phyloP scores from a whole-genome alignment of 2,888 invertebrate genomes.

The Eupithecia dodoneata region DNA sequence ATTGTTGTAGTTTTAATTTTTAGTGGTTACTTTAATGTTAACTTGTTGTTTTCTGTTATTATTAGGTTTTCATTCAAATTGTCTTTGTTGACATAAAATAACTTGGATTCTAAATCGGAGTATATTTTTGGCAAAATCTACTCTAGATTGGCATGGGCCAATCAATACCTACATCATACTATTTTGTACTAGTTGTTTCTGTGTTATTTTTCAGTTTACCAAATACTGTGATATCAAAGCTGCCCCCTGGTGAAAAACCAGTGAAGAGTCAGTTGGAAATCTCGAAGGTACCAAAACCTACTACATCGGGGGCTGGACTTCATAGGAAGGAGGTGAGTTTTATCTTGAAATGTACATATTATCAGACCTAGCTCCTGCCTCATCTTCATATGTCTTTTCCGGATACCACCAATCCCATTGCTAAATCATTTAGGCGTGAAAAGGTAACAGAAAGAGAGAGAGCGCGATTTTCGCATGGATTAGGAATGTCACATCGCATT shows the following conservation, averaged over 20 bases:
- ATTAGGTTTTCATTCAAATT: too few relatives aligned
- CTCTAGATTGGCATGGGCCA: not conserved
- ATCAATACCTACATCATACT: not conserved
- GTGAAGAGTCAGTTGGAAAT: constrained; percentile 76
- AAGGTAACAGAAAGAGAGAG: not conserved
- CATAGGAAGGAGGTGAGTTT: constrained; percentile 71
- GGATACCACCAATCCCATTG: not conserved
- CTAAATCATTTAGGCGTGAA: not conserved
- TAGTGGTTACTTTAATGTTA: too few relatives aligned
- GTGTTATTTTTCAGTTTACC: constrained; percentile 66
- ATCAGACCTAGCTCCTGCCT: not conserved
- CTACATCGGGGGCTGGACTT: constrained; percentile 63
- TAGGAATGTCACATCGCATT: not conserved
- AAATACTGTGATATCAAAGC: constrained; percentile 77
- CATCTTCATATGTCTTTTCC: not conserved
- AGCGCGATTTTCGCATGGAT: not conserved
- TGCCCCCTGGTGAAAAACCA: constrained; percentile 77
- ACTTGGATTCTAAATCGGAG: too few relatives aligned
- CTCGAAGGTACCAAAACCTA: constrained; percentile 70
- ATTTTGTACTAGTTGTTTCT: not conserved
- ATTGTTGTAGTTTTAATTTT: too few relatives aligned
- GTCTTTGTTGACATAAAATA: too few relatives aligned
- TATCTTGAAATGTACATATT: not conserved
- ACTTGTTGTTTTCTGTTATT: too few relatives aligned
- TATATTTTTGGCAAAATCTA: not conserved